phyloP scores from a whole-genome alignment of 2,797 vertebrate genomes.

The Manis crassicaudata region DNA sequence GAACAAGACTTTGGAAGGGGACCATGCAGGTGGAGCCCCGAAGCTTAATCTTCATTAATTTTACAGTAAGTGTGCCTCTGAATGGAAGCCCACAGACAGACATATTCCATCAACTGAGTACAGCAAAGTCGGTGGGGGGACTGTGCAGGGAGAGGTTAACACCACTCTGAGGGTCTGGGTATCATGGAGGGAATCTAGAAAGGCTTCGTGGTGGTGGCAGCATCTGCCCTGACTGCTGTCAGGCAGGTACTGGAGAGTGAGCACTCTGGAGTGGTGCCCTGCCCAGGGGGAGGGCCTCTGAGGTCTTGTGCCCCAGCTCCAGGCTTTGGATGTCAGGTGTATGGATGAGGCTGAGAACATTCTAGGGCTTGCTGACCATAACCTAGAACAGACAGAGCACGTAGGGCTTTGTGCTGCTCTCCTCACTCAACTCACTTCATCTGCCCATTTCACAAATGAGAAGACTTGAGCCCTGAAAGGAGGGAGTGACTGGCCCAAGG shows the following conservation, averaged over 20 bases:
- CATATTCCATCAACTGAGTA: neutral
- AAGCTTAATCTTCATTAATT: neutral
- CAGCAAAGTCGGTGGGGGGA: neutral
- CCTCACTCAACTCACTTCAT: neutral
- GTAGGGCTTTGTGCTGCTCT: neutral
- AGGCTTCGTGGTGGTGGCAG: neutral
- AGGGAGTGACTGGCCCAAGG: neutral
- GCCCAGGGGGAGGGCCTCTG: rapidly evolving
- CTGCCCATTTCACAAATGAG: neutral
- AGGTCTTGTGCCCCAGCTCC: neutral
- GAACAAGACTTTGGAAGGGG: neutral
- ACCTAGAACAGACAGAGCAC: neutral
- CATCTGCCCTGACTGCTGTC: too few species aligned
- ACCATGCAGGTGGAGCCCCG: too few species aligned
- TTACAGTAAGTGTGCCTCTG: neutral
- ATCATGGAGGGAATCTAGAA: neutral
- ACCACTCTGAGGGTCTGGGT: neutral
- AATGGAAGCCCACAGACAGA: neutral
- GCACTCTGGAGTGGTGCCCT: rapidly evolving
- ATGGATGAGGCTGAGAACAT: neutral
- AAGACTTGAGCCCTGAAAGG: neutral
- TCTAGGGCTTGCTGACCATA: neutral
- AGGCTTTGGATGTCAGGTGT: too few species aligned
- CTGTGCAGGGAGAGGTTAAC: neutral
- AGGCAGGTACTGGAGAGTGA: neutral